Evolutionary conservation across 2,113 vertebrate genomes (phyloP), one percentile per base, ranked within the genome.

Genomic region (Scatophagus argus): DNA sequence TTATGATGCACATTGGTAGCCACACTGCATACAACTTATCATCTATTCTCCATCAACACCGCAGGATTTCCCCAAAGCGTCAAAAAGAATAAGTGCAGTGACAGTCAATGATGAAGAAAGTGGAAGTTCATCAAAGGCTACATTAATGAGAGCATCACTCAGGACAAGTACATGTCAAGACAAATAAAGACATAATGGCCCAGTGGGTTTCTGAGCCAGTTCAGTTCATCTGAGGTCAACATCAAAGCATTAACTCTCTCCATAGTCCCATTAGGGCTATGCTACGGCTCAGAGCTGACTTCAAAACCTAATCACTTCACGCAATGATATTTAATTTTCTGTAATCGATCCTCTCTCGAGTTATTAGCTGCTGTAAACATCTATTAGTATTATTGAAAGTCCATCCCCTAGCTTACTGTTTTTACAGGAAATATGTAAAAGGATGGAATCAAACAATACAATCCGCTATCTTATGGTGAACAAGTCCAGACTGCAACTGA

Each of bases 251-350:
- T 34, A 62, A 56, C 79, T 68, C 71, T 9, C 41, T 39, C 73
- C 39, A 23, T 75, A 74, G 84, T 82, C 79, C 70, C 69, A 62
- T 25, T 38, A 41, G 49, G 71, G 79, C 69, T 65, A 17, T 8
- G 21, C 54, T 36, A 23, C 5, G 1, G n/a, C 54, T 79, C 70
- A 69, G 41, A 76, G 52, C 62, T 14, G 25, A 52, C 71, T 67
- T 84, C 34, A 67, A 68, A 74, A 81, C 54, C 31, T 7, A 74
- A 90, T 88, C 77, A 82, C 54, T 82, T 32, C 63, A 80, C 51
- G 65, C 62, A 87, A 84, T 43, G 52, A 67, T 71, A 83, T 60
- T 73, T 60, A 47, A 72, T 85, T 81, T 41, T 58, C 23, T 44
- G 65, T 39, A 6, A 38, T 67, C 52, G 29, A 27, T 65, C 63